These are phyloP conservation scores for Allobates femoralis DNA, from an alignment of 2,797 vertebrate species.

Conservation along the genomic window DNA sequence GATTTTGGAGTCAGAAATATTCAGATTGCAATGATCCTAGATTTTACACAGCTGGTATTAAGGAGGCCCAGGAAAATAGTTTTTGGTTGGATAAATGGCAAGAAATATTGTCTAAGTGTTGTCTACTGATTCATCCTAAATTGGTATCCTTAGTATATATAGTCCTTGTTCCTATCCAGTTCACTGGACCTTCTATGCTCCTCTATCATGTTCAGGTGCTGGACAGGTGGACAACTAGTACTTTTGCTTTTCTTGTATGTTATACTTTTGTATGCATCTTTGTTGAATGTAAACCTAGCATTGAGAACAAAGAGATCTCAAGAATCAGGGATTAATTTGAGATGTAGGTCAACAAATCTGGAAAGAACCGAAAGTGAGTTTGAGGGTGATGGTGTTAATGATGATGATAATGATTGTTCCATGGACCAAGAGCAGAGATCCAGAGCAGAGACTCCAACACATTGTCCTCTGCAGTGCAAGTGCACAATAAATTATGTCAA, in stretches of 20 bases:
- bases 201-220: neutral
- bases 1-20: neutral
- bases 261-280: neutral
- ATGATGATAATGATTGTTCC: neutral
- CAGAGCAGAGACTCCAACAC: neutral
- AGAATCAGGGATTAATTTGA: neutral
- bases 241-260: neutral
- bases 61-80: neutral
- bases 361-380: neutral
- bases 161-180: neutral
- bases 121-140: neutral
- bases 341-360: neutral
- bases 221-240: neutral
- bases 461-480: constrained; percentile 43
- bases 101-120: neutral
- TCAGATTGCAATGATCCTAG: neutral
- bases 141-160: neutral
- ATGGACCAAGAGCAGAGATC: neutral
- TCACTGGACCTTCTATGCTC: neutral
- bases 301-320: neutral
- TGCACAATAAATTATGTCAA: constrained; percentile 37
- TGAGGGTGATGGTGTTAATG: neutral
- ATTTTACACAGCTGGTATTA: neutral
- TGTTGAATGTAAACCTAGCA: neutral
- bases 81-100: neutral